Base-by-base conservation (phyloP, 35 echinoderm and acorn worm genomes). In the Patiria miniata region DNA sequence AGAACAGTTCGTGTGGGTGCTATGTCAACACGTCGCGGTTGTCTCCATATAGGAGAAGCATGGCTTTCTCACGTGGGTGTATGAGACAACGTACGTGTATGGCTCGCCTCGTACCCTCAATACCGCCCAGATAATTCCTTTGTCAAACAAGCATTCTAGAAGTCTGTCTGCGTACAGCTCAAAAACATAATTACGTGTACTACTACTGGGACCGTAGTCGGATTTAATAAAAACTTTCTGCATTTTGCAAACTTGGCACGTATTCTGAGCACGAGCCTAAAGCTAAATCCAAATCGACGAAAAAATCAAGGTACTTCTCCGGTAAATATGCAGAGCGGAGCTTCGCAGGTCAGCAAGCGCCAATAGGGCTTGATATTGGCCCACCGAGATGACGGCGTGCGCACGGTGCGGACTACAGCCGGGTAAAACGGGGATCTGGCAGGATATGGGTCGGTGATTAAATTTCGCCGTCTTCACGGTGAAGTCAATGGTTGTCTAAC, bases 401-500 rank as follows among this genome's bases (percentile, higher is more conserved):
- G 34, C 65, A 73, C 65, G 65, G 0, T 36, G 34, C 21, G 65
- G 21, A 26, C 65, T n/a, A n/a, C 65, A 7, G 30, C 4, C 42
- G 42, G 42, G 42, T 6, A 4, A 47, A 12, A 4, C 4, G 34
- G 65, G 26, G 34, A 30, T 73, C 29, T 0, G 34, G 65, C 34
- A 30, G 42, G 42, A 4, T 12, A 12, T 47, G 42, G 42, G 42
- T 12, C 12, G 12, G 4, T 47, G 42, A 47, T 32, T 73, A 73
- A 73, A 26, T 73, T 73, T 34, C 65, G 19, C 29, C 65, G 14
- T 23, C 34, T 73, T 30, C 29, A 73, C 65, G 65, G 21, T 28
- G 19, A 73, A 73, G 65, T 73, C 65, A 73, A 73, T 26, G 65
- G 65, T 73, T 15, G 34, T 73, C 34, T 73, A 73, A 18, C 42